Percentiles rank a stretch among this genome's conserved stretches.
Conservation (phyloP, 2,888 invertebrate species). For the Thymelicus sylvestris region DNA sequence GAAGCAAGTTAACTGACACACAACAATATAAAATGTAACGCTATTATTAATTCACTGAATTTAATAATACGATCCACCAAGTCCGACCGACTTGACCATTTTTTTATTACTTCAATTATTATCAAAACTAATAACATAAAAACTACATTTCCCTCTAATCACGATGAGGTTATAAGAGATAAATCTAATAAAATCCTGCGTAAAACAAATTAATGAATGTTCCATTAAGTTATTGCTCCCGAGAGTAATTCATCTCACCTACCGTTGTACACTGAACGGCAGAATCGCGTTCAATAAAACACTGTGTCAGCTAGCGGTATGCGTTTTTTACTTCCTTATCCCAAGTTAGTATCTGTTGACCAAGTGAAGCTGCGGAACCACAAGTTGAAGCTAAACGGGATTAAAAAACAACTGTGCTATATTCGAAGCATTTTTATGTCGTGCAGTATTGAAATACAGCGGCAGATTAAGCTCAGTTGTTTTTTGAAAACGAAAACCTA, state of each 20-base stretch:
- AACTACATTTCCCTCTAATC: slow-evolving; percentile 1
- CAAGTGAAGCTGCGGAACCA: slow-evolving; percentile 59
- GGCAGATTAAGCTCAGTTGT: not conserved
- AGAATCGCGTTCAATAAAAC: slow-evolving; percentile 77
- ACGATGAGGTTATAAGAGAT: slow-evolving; percentile 11
- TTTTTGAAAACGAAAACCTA: slow-evolving; percentile 40
- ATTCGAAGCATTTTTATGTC: slow-evolving; percentile 36
- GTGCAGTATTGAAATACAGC: not conserved
- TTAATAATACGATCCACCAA: no score
- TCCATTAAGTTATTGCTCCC: not conserved
- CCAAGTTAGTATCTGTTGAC: slow-evolving; percentile 9
- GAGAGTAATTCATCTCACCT: slow-evolving; percentile 46
- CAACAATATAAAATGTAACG: no score
- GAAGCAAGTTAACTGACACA: no score
- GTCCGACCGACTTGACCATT: no score
- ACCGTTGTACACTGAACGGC: slow-evolving; percentile 64
- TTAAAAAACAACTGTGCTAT: slow-evolving; percentile 47
- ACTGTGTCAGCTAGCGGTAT: slow-evolving; percentile 82
- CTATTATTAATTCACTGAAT: no score
- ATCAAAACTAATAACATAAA: not conserved
- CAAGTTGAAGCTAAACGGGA: slow-evolving; percentile 55
- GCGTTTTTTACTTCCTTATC: slow-evolving; percentile 68
- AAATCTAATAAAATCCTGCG: not conserved
- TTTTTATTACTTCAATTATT: not conserved
- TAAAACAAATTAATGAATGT: not conserved